A percentile compares a stretch with the other conserved stretches of the same genome.
These are phyloP conservation scores for Stichopus chloronotus DNA, from an alignment of 35 echinoderm and acorn worm species.

Conservation along the genomic window DNA sequence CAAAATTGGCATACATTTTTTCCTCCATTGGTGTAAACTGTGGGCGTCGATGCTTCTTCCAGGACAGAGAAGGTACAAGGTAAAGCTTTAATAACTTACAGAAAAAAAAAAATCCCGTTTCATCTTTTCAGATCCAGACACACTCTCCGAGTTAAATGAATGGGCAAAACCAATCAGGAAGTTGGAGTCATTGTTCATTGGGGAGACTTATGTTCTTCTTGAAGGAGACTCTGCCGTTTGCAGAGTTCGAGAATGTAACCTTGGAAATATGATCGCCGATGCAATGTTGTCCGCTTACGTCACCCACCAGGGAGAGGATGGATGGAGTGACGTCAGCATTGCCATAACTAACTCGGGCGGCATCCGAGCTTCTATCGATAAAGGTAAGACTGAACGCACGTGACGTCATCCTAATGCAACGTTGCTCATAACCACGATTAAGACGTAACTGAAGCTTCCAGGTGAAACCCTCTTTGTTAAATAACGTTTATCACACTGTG, in stretches of 20 bases:
- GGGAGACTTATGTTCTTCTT: conserved; percentile 59
- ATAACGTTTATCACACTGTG: no score
- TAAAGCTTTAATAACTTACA: no score
- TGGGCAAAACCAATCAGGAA: conserved; percentile 56
- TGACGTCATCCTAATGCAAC: no score
- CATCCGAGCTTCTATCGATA: conserved; percentile 62
- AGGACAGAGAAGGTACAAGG: no score
- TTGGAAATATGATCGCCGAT: conserved; percentile 80
- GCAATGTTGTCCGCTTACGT: conserved; percentile 54
- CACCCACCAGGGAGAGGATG: conserved; percentile 41
- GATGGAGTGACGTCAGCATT: conserved; percentile 88
- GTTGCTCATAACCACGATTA: no score
- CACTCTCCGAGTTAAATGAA: conserved; percentile 48
- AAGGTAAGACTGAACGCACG: conserved; percentile 45
- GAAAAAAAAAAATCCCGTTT: no score
- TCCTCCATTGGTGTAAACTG: no score
- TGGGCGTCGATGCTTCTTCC: no score
- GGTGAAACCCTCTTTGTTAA: no score
- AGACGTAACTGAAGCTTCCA: no score
- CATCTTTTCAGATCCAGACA: conserved; percentile 37
- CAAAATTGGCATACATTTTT: no score
- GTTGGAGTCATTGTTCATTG: conserved; percentile 30
- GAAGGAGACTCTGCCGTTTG: conserved; percentile 44
- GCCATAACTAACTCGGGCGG: conserved; percentile 75
- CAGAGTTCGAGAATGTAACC: conserved; percentile 74